A percentile compares a stretch with the other conserved stretches of the same genome.
These are phyloP conservation scores for Apamea monoglypha DNA, from an alignment of 2,888 invertebrate genomes.

Conservation along the genomic window DNA sequence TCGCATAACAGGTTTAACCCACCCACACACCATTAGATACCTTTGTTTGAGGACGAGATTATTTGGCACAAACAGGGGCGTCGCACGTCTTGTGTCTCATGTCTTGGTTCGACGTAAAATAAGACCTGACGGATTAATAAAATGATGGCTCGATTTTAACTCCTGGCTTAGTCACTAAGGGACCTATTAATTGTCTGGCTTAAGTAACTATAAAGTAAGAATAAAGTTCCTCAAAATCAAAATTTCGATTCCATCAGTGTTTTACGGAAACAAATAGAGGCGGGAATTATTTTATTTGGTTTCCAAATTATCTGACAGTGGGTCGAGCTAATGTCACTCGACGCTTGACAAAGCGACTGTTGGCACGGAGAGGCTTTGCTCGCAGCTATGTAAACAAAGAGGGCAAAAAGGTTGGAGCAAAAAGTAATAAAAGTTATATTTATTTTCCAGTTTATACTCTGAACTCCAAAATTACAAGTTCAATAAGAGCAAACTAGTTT, in stretches of 20 bases:
- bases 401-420: conserved; percentile 81
- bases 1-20: conserved; percentile 50
- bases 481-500: conserved; percentile 58
- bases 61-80: not conserved
- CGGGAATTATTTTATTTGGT: conserved; percentile 84
- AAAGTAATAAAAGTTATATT: conserved; percentile 84
- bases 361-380: conserved; percentile 88
- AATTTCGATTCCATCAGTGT: conserved; percentile 64
- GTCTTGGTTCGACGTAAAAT: conserved; percentile 10
- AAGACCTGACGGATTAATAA: conserved; percentile 25
- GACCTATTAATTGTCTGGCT: conserved; percentile 16
- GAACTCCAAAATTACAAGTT: conserved; percentile 72
- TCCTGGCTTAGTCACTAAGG: not conserved
- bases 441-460: conserved; percentile 77
- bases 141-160: conserved; percentile 19
- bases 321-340: conserved; percentile 87
- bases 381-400: conserved; percentile 86
- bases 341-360: conserved; percentile 89
- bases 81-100: conserved; percentile 5
- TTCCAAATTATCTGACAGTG: conserved; percentile 86
- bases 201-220: conserved; percentile 5
- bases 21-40: conserved; percentile 14
- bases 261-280: conserved; percentile 75
- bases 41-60: conserved; percentile 18
- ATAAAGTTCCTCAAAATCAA: conserved; percentile 35